phyloP scores from a whole-genome alignment of 2,888 invertebrate species.

The Labia minor region DNA sequence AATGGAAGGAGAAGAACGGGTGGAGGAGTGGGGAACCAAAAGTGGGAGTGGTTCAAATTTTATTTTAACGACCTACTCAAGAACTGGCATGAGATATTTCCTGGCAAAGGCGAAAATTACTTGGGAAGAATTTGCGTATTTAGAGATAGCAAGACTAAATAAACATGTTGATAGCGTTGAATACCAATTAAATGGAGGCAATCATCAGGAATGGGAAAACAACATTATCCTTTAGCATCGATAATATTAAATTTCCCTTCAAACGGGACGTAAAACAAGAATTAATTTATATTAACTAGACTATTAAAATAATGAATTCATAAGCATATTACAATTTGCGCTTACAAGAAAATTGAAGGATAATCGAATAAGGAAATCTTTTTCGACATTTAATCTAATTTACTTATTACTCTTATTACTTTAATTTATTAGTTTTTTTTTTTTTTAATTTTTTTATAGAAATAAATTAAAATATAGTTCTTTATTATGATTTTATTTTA shows the following conservation, averaged over 20 bases:
- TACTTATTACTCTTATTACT: too few relatives aligned
- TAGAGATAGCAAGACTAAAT: slow-evolving; percentile 3
- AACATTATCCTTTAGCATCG: not conserved
- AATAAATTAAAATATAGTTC: too few relatives aligned
- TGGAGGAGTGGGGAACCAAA: not conserved
- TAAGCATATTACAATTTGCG: too few relatives aligned
- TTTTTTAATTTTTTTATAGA: too few relatives aligned
- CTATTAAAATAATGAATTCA: too few relatives aligned
- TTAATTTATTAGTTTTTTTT: too few relatives aligned
- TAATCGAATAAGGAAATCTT: too few relatives aligned
- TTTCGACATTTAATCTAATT: too few relatives aligned
- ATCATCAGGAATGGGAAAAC: not conserved
- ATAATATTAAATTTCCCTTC: slow-evolving; percentile 13
- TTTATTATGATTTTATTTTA: too few relatives aligned
- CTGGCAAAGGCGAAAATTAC: slow-evolving; percentile 3
- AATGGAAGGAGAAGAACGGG: too few relatives aligned
- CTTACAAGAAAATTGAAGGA: too few relatives aligned
- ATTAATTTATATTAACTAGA: too few relatives aligned
- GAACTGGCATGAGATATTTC: not conserved
- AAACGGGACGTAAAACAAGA: not conserved
- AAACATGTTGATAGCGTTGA: slow-evolving; percentile 13
- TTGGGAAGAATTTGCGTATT: slow-evolving; percentile 5
- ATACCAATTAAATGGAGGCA: slow-evolving; percentile 8
- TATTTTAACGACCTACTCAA: slow-evolving; percentile 8
- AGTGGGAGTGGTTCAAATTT: not conserved